These are phyloP conservation scores for Agrochola lychnidis DNA, from an alignment of 2,888 invertebrate genomes.

Conservation along the genomic window DNA sequence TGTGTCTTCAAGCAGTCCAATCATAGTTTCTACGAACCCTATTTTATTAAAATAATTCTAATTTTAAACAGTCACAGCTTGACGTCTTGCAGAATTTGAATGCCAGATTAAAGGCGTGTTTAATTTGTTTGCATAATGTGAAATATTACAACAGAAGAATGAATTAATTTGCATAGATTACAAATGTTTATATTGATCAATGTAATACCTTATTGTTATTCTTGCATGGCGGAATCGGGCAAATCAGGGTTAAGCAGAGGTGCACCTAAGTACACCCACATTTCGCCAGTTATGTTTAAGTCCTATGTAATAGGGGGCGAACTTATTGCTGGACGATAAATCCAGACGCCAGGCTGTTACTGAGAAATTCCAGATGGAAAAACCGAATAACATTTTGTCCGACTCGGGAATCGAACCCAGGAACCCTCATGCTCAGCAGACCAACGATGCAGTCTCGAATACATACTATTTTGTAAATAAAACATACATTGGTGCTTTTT, in stretches of 20 bases:
- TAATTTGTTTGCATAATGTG: constrained; percentile 38
- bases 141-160: constrained; percentile 25
- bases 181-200: neutral
- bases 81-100: constrained; percentile 42
- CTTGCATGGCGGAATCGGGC: neutral
- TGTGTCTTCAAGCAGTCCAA: neutral
- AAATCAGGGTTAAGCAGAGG: neutral
- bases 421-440: no score
- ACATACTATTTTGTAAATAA: neutral
- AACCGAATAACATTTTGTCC: no score
- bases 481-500: neutral
- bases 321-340: no score
- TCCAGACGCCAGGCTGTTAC: no score
- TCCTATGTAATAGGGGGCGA: no score
- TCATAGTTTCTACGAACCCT: neutral
- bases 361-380: no score
- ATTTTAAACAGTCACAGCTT: constrained; percentile 42
- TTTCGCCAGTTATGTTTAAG: no score
- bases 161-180: constrained; percentile 26
- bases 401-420: no score
- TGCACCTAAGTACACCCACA: no score
- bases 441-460: no score
- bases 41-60: constrained; percentile 28
- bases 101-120: constrained; percentile 35
- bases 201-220: neutral